Evolutionary conservation across 2,797 vertebrate genomes (phyloP), one percentile per base, ranked within the genome.

Genomic region (Pampus argenteus): DNA sequence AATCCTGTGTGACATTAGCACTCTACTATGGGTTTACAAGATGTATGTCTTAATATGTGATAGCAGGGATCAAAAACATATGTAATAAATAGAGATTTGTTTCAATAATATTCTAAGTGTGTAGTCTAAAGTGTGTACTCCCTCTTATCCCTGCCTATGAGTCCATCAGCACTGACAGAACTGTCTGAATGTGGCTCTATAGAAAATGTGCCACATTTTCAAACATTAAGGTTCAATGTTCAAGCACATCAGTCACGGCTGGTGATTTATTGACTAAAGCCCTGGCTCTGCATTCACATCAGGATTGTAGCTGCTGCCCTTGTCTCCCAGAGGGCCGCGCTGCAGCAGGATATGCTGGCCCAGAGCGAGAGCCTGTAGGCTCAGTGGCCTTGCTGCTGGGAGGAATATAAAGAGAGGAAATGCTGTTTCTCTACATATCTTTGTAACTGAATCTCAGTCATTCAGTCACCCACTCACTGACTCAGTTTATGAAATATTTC

Each of bases 241-340:
- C 62, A 66, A 78, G 66, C 73, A 58, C 83, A 87, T 91, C 88
- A 85, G 88, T 90, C 89, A 86, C 55, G 36, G 59, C 15, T 42
- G 29, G 48, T 69, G 85, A 84, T 86, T 91, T 89, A 91, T 88
- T 47, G 91, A 91, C 83, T 74, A 3, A 25, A 66, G 82, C 83
- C 62, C 50, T 3, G 26, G 66, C 83, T 84, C 76, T 76, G 73
- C 56, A 76, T 86, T 82, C 68, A 42, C 64, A 14, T 78, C 75
- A 77, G 78, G 57, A 55, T 3, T n/a, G 51, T 2, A 17, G 69
- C 65, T 25, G 67, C 76, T 42, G 64, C 78, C 74, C 72, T 59
- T 22, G 13, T 28, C 11, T 87, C 81, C 79, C 85, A 62, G 70
- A 34, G 65, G 69, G 78, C 78, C 29, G 18, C 1, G 2, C 62